Percentiles rank a stretch among this genome's conserved stretches.
Conservation (phyloP, 2,113 vertebrate species). For the Gnathonemus longibarbis region DNA sequence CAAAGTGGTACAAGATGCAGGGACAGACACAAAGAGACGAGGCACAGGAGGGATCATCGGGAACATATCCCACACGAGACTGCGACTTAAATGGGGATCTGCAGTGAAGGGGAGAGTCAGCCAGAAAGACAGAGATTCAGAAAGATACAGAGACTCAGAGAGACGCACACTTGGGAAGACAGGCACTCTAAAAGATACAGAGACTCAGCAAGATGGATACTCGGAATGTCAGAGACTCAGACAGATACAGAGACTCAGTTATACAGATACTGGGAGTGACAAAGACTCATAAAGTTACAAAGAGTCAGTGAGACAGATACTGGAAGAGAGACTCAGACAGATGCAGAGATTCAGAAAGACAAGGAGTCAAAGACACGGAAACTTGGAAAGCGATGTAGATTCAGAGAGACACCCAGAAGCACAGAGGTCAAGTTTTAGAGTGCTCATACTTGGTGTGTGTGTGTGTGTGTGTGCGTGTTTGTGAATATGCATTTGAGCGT, state of each 20-base stretch:
- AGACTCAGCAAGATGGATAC: background rate
- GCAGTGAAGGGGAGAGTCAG: background rate
- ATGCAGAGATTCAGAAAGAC: background rate
- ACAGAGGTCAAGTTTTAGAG: slow-evolving; percentile 7
- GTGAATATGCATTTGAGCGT: background rate
- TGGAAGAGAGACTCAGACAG: background rate
- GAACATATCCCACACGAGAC: background rate
- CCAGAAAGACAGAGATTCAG: background rate
- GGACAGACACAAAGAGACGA: background rate
- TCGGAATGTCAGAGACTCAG: background rate
- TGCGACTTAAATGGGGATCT: background rate
- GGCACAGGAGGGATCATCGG: background rate
- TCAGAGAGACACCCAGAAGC: background rate
- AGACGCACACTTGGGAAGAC: background rate
- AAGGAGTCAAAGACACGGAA: background rate
- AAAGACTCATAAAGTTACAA: background rate
- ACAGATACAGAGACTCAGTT: background rate
- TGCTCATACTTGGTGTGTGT: background rate
- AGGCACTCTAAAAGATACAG: background rate
- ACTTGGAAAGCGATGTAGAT: background rate
- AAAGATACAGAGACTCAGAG: background rate
- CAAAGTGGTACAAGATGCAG: background rate
- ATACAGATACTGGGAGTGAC: background rate
- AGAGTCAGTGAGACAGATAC: background rate
- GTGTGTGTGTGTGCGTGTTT: background rate